Conservation (phyloP, 2,888 invertebrate genomes). For the Oasisia sp. region DNA sequence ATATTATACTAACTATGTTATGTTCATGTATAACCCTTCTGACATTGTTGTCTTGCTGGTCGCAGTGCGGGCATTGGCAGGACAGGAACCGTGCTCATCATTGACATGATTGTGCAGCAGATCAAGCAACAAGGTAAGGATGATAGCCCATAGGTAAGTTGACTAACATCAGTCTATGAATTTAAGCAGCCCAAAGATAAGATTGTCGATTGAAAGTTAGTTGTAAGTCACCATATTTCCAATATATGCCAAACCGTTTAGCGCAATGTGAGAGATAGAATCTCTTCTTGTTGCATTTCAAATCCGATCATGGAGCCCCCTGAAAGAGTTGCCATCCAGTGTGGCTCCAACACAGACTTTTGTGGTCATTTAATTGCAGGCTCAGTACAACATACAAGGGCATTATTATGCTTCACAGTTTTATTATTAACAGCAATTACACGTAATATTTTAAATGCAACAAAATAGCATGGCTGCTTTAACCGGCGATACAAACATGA, state of each 20-base stretch:
- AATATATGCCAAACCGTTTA: background rate
- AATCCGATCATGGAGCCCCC: background rate
- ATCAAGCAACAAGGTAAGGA: conserved; percentile 82
- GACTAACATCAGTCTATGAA: no score
- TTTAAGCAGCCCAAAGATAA: background rate
- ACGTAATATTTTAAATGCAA: no score
- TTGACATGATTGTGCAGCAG: conserved; percentile 97
- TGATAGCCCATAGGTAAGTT: no score
- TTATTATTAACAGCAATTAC: no score
- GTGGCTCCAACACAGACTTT: background rate
- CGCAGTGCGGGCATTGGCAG: conserved; percentile 90
- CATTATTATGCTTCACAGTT: no score
- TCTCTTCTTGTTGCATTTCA: background rate
- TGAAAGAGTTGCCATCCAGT: background rate
- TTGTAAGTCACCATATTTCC: background rate
- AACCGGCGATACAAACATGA: no score
- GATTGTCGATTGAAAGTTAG: background rate
- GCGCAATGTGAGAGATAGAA: background rate
- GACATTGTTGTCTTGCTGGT: background rate
- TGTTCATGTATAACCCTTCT: background rate
- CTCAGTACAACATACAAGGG: no score
- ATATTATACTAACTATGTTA: background rate
- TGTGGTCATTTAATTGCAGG: no score
- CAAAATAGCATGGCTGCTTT: no score
- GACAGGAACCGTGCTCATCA: conserved; percentile 98